phyloP scores from a whole-genome alignment of 1,140 invertebrate genomes.

The Drosophila willistoni region DNA sequence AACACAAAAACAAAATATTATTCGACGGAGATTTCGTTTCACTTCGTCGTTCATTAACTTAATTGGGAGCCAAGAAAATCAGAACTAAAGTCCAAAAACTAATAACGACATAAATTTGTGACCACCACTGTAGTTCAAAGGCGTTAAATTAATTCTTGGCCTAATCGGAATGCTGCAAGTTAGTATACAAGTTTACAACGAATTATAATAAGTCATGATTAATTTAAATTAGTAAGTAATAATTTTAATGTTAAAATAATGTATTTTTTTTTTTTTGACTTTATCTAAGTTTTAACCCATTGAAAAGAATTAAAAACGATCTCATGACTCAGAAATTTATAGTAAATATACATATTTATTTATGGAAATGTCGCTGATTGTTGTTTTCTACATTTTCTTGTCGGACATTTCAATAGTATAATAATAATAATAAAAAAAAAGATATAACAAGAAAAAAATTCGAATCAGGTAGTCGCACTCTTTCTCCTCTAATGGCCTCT shows the following conservation, averaged over 20 bases:
- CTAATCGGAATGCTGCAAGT: too few relatives aligned
- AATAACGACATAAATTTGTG: too few relatives aligned
- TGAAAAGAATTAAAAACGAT: slow-evolving; percentile 34
- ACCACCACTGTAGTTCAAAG: too few relatives aligned
- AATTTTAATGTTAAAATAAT: background rate
- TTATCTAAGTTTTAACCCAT: background rate
- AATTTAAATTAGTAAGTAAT: background rate
- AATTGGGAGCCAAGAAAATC: too few relatives aligned
- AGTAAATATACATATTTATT: slow-evolving; percentile 47
- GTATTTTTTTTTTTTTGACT: background rate
- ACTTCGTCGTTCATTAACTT: too few relatives aligned
- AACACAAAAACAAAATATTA: too few relatives aligned
- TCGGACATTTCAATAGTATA: slow-evolving; percentile 19
- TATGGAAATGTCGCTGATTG: slow-evolving; percentile 43
- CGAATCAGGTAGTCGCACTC: slow-evolving; percentile 65
- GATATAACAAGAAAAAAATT: slow-evolving; percentile 10
- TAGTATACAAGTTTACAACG: too few relatives aligned
- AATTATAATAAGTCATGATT: too few relatives aligned
- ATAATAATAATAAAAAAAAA: background rate
- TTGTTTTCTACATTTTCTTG: slow-evolving; percentile 18
- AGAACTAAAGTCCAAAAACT: too few relatives aligned
- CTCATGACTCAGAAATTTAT: slow-evolving; percentile 47
- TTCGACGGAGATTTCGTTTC: too few relatives aligned
- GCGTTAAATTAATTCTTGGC: too few relatives aligned
- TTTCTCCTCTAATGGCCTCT: slow-evolving; percentile 33